Conservation (phyloP, 1,140 invertebrate species). For the Drosophila subobscura region DNA sequence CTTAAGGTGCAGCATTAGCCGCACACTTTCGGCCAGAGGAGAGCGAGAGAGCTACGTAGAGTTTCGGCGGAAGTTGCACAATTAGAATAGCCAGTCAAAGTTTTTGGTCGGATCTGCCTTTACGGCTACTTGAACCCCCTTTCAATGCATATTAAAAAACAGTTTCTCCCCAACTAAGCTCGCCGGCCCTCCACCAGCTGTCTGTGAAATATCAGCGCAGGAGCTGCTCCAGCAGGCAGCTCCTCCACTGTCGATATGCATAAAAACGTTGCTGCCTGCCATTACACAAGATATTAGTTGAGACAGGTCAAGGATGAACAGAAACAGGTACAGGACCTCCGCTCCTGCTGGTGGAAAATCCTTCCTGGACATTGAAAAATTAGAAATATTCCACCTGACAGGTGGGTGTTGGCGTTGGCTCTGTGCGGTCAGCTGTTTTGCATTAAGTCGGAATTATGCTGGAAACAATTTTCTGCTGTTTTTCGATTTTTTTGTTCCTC, state of each 20-base stretch:
- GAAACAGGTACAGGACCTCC: slow-evolving; percentile 1
- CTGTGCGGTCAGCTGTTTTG: slow-evolving; percentile 67
- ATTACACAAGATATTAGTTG: slow-evolving; percentile 76
- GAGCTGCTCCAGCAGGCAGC: slow-evolving; percentile 12
- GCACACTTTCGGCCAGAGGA: slow-evolving; percentile 62
- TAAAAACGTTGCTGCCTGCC: slow-evolving; percentile 69
- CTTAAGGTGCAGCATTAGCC: slow-evolving; percentile 80
- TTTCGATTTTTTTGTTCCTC: neutral
- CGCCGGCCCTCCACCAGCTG: slow-evolving; percentile 49
- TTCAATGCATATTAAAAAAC: slow-evolving; percentile 75
- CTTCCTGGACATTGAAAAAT: slow-evolving; percentile 75
- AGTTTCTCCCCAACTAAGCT: slow-evolving; percentile 44
- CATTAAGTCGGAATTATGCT: slow-evolving; percentile 55
- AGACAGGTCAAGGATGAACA: slow-evolving; percentile 65
- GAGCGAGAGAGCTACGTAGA: neutral
- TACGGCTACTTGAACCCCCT: slow-evolving; percentile 7
- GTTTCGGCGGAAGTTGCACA: slow-evolving; percentile 70
- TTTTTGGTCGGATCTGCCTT: slow-evolving; percentile 34
- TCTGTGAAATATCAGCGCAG: slow-evolving; percentile 69
- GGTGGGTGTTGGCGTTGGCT: slow-evolving; percentile 9
- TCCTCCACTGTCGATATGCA: slow-evolving; percentile 66
- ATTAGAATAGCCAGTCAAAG: slow-evolving; percentile 79
- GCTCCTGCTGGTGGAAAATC: slow-evolving; percentile 20
- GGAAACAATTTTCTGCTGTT: slow-evolving; percentile 30
- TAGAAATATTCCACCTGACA: slow-evolving; percentile 70